These are phyloP conservation scores for Julus scandinavius DNA, from an alignment of 2,888 invertebrate genomes.

Conservation along the genomic window DNA sequence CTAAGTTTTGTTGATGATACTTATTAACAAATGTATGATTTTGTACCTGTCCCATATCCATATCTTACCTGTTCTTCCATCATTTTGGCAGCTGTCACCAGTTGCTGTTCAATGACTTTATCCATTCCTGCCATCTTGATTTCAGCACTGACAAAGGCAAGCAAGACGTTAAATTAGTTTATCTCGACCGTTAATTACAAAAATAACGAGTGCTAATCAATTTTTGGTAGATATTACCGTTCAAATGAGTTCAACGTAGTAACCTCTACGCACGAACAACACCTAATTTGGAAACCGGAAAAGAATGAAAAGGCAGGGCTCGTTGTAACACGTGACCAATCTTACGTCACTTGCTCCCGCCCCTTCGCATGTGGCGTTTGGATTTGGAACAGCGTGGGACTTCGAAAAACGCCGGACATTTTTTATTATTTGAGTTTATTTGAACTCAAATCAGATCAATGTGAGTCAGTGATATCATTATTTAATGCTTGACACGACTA, in stretches of 20 bases:
- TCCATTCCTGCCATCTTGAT: constrained; percentile 53
- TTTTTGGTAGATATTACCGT: neutral
- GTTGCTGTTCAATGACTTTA: constrained; percentile 51
- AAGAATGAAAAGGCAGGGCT: neutral
- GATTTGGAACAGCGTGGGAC: neutral
- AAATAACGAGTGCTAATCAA: neutral
- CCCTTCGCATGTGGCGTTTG: neutral
- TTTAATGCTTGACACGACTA: neutral
- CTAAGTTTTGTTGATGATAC: too few species aligned
- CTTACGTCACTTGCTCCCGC: neutral
- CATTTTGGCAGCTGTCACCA: constrained; percentile 56
- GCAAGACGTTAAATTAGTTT: neutral
- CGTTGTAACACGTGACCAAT: neutral
- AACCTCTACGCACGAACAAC: neutral
- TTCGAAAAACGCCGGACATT: neutral
- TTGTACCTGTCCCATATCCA: too few species aligned
- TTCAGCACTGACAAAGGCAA: neutral
- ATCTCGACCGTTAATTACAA: neutral
- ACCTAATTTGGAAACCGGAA: constrained; percentile 48
- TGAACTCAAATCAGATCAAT: neutral
- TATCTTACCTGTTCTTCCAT: constrained; percentile 56
- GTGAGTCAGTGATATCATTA: neutral
- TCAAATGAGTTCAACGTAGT: neutral
- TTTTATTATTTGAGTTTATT: neutral
- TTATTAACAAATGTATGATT: too few species aligned